Evolutionary conservation across 2,797 vertebrate genomes (phyloP).

Genomic region (Ibycter americanus): DNA sequence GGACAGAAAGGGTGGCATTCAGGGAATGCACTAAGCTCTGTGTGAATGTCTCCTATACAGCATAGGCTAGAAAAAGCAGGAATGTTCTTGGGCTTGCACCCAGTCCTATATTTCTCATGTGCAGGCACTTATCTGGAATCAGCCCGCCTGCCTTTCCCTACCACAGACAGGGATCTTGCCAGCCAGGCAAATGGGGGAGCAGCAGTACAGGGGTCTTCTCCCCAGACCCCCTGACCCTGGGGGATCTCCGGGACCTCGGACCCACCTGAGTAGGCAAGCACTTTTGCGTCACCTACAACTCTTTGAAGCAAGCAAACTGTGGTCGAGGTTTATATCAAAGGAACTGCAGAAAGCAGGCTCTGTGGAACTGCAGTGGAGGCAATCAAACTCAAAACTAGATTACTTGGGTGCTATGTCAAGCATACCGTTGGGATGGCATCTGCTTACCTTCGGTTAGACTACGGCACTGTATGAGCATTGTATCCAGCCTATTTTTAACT

Average conservation of each 20-base stretch:
- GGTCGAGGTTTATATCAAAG: neutral
- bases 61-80: neutral
- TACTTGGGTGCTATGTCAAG: neutral
- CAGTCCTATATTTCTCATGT: neutral
- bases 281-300: neutral
- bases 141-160: neutral
- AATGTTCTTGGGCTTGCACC: neutral
- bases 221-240: fast-evolving
- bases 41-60: neutral
- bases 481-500: neutral
- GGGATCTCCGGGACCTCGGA: too few relatives aligned
- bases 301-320: neutral
- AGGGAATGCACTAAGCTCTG: neutral
- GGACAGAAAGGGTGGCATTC: neutral
- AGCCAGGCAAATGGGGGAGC: neutral
- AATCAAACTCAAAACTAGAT: neutral
- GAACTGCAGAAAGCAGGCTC: neutral
- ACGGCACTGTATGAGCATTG: too few relatives aligned
- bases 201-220: neutral
- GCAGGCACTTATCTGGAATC: neutral
- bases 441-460: neutral
- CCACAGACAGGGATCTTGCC: neutral
- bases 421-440: neutral
- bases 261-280: neutral
- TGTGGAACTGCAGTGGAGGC: neutral